These are phyloP conservation scores for Patella pellucida DNA, from an alignment of 2,888 invertebrate genomes.

Conservation along the genomic window DNA sequence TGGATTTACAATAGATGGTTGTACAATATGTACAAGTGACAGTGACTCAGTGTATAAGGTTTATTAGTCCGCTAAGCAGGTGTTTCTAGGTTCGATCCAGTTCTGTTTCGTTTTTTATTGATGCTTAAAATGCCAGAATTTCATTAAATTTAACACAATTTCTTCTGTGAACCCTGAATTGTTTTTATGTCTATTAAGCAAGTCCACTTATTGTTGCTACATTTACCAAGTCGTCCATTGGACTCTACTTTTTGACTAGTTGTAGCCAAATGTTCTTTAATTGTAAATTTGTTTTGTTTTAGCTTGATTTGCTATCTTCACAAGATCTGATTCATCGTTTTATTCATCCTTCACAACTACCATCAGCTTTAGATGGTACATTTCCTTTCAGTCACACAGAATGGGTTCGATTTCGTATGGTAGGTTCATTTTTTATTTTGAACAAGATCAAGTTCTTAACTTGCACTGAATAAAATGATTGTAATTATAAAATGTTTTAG, in stretches of 20 bases:
- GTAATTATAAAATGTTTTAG: neutral
- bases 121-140: no score
- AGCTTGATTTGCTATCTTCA: conserved; percentile 64
- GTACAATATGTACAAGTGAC: no score
- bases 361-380: conserved; percentile 76
- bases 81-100: no score
- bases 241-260: no score
- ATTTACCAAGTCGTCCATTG: no score
- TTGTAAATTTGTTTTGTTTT: conserved; percentile 37
- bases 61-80: no score
- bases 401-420: conserved; percentile 84
- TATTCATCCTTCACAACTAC: conserved; percentile 72
- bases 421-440: conserved; percentile 61
- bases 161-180: no score
- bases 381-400: conserved; percentile 80
- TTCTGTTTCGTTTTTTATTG: no score
- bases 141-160: no score
- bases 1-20: no score
- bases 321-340: conserved; percentile 59
- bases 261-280: conserved; percentile 6
- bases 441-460: neutral
- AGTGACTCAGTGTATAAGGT: no score
- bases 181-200: conserved; percentile 1
- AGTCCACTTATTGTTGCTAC: conserved; percentile 8
- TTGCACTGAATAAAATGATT: neutral